These are phyloP conservation scores for Cepaea nemoralis DNA, from an alignment of 1,140 invertebrate genomes.

Conservation along the genomic window DNA sequence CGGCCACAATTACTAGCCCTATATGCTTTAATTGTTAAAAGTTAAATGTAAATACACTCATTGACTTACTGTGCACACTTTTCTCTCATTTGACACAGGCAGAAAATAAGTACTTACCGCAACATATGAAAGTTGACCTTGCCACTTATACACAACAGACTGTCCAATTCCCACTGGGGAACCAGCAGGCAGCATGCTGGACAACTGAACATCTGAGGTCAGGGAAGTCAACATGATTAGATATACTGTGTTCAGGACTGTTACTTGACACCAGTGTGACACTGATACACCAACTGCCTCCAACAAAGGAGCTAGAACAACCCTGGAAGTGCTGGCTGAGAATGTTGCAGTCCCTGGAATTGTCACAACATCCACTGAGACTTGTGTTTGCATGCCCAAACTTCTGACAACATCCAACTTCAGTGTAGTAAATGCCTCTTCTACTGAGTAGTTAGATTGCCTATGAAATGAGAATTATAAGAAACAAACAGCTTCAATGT, in stretches of 20 bases:
- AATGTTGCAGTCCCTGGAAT: conserved; percentile 55
- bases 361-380: conserved; percentile 62
- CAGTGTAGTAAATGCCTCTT: conserved; percentile 62
- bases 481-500: not conserved
- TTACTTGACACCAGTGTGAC: conserved; percentile 56
- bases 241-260: conserved; percentile 49
- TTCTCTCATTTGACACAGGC: not conserved
- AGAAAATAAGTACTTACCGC: conserved; percentile 52
- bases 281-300: conserved; percentile 48
- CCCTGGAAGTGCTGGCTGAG: conserved; percentile 42
- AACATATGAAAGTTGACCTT: conserved; percentile 59
- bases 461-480: not conserved
- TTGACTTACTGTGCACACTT: no score
- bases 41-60: no score
- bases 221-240: conserved; percentile 60
- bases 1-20: no score
- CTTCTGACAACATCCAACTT: conserved; percentile 61
- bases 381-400: conserved; percentile 54
- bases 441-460: conserved; percentile 47
- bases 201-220: conserved; percentile 31
- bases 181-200: conserved; percentile 7
- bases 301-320: conserved; percentile 52
- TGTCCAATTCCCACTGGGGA: conserved; percentile 41
- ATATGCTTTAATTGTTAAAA: no score
- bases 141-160: conserved; percentile 64